Evolutionary conservation across 2,888 invertebrate species (phyloP), one percentile per base, ranked within the genome.

Genomic region (Criorhina ranunculi): DNA sequence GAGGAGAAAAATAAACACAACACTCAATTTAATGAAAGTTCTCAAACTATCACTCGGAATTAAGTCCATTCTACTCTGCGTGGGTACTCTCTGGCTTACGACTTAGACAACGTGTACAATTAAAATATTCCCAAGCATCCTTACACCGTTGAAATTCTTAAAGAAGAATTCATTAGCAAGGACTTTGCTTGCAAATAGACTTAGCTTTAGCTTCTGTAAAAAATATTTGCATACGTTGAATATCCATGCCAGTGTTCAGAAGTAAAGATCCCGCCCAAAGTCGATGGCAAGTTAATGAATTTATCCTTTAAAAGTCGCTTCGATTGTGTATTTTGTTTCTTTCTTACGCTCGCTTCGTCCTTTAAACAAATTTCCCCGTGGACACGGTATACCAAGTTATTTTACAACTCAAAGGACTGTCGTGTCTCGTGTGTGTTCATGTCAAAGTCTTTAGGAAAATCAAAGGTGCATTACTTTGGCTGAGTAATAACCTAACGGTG

Each of bases 221-320:
- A 29, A 11, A 6, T 33, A 66, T 82, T 70, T 77, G 76, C 81
- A 77, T 82, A 19, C 64, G 24, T 66, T 82, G 81, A 82, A 82
- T 82, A 82, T 82, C 67, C 76, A 64, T 70, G 11, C 8, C 29
- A 35, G 19, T 55, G 33, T 49, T 62, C 49, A 33, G 40, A 12
- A 31, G 44, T 46, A 12, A 46, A 53, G 31, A 17, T 37, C 37
- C 17, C 46, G 24, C 4, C 53, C 33, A 35, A 24, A 51, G 57
- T 42, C 49, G 11, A 79, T 57, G 66, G 60, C 70, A 64, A 64
- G 53, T 76, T 66, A 82, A 77, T 82, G 70, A 82, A 77, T 82
- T 82, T 70, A 66, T 77, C 70, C 76, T 72, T 24, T 66, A 59
- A 70, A 82, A 70, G 76, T 70, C 55, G 37, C 24, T 49, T 57